Base-by-base conservation (phyloP, 2,888 invertebrate species). In the Stenchaetothrips biformis region DNA sequence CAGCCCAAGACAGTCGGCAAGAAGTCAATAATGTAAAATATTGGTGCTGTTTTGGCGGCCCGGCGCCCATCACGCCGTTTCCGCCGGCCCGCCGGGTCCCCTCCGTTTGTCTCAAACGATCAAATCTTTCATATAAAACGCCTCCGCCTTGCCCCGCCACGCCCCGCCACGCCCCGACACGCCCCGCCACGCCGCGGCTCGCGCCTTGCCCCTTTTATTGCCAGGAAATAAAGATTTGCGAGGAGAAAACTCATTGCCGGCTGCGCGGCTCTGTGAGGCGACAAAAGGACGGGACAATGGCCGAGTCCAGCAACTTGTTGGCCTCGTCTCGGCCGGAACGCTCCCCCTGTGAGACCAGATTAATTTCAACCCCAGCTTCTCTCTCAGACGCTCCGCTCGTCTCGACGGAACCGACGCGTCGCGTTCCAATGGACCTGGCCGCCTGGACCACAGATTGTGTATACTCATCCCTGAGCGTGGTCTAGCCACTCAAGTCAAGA, bases 181-280 rank as follows among this genome's bases (percentile, higher is more conserved):
- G 1, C 37, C 2, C 37, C 37, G 37, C 37, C 37, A 2, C 37
- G 37, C 37, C 37, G 37, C 37, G 37, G 2, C 37, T 1, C 37
- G 1, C 37, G 37, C 37, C 37, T 74, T 74, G 21, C 67, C 67
- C 67, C 67, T 74, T 74, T 74, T 74, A 74, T 74, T 25, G 67
- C 25, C 67, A 74, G 67, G 67, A 74, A 74, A 74, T 74, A 74
- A 74, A 74, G 67, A 74, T 25, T 74, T 21, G 67, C 67, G 67
- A 74, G 59, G 59, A 9, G 59, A 59, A 59, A 74, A 74, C 25
- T 25, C 67, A 74, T 74, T 74, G 67, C 25, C 25, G 25, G 21
- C 67, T 74, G 37, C 37, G 37, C 1, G 37, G 4, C 37, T 37
- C 37, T 4, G 37, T 4, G 37, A 37, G 37, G 37, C 37, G 37